Conservation (phyloP, 2,888 invertebrate species). For the Parelbella ahira region DNA sequence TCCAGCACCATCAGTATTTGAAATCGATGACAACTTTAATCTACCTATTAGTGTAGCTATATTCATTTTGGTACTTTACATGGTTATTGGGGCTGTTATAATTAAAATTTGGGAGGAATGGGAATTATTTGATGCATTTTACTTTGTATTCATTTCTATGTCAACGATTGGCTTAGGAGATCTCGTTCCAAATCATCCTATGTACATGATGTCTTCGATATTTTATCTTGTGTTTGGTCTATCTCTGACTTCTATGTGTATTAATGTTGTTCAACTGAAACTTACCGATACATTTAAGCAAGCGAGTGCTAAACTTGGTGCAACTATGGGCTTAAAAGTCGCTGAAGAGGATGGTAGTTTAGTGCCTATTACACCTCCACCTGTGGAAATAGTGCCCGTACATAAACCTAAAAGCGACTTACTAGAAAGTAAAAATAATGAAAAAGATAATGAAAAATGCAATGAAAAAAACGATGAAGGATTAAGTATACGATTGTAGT, state of each 20-base stretch:
- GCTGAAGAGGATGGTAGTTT: slow-evolving; percentile 84
- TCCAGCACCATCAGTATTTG: slow-evolving; percentile 88
- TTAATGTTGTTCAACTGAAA: slow-evolving; percentile 95
- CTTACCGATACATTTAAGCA: slow-evolving; percentile 89
- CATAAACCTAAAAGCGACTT: slow-evolving; percentile 54
- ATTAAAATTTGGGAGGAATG: slow-evolving; percentile 90
- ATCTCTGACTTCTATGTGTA: slow-evolving; percentile 97
- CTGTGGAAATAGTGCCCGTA: slow-evolving; percentile 63
- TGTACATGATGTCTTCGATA: slow-evolving; percentile 94
- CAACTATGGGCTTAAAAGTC: slow-evolving; percentile 89
- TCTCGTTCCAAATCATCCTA: slow-evolving; percentile 92
- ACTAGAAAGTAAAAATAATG: slow-evolving; percentile 45
- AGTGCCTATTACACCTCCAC: slow-evolving; percentile 65
- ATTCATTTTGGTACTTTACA: slow-evolving; percentile 89
- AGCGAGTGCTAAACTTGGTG: slow-evolving; percentile 91
- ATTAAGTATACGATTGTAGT: slow-evolving; percentile 23
- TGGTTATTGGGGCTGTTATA: slow-evolving; percentile 90
- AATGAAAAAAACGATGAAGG: slow-evolving; percentile 36
- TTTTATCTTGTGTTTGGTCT: slow-evolving; percentile 96
- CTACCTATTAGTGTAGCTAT: slow-evolving; percentile 95
- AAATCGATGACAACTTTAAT: slow-evolving; percentile 96
- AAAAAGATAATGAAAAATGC: slow-evolving; percentile 53
- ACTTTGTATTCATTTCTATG: slow-evolving; percentile 98
- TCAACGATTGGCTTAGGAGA: slow-evolving; percentile 99
- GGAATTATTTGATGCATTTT: slow-evolving; percentile 96